These are phyloP conservation scores for Engystomops pustulosus DNA, from an alignment of 2,113 vertebrate species.

Conservation along the genomic window DNA sequence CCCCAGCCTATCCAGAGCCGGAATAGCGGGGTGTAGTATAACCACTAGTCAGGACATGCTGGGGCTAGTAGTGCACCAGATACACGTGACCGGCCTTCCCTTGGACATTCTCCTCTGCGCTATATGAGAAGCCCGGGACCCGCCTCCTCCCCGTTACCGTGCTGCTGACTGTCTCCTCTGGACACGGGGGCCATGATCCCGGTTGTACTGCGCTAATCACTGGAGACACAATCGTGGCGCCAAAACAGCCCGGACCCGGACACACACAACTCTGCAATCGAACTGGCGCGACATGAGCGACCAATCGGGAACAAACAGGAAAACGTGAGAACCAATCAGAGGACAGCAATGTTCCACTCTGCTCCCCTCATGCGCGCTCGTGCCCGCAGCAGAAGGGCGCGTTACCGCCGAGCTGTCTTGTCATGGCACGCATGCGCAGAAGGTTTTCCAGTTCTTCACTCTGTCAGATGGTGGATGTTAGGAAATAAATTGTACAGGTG, in stretches of 20 bases:
- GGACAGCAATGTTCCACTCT: not conserved
- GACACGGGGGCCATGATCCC: conserved; percentile 15
- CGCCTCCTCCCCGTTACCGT: conserved; percentile 42
- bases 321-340: conserved; percentile 21
- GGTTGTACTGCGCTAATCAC: not conserved
- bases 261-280: conserved; percentile 37
- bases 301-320: conserved; percentile 22
- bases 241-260: conserved; percentile 33
- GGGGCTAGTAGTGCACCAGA: not conserved
- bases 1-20: too few species aligned
- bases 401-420: not conserved
- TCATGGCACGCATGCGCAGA: not conserved
- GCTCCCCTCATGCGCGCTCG: not conserved
- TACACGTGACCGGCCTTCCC: too few species aligned
- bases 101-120: too few species aligned
- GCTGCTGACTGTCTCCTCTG: conserved; percentile 18
- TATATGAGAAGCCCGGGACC: not conserved
- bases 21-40: too few species aligned
- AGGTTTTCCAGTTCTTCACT: too few species aligned
- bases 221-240: conserved; percentile 17
- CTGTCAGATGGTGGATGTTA: too few species aligned
- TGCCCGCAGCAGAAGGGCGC: not conserved
- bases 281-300: conserved; percentile 22
- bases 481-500: too few species aligned
- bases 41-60: not conserved